Conservation (phyloP, 2,888 invertebrate genomes). For the Ornithoptera priamus region DNA sequence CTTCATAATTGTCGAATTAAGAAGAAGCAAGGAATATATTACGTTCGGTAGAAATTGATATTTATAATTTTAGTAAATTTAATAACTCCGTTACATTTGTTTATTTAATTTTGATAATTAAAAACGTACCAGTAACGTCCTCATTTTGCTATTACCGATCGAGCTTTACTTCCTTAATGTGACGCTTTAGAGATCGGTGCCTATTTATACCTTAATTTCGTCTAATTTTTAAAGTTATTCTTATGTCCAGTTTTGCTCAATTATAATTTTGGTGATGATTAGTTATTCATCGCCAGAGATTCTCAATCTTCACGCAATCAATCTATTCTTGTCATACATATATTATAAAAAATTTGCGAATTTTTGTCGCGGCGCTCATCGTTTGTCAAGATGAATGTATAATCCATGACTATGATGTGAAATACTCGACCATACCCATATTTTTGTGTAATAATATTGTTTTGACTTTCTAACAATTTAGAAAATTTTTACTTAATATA, state of each 20-base stretch:
- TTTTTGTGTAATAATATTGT: neutral
- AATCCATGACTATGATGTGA: too few relatives aligned
- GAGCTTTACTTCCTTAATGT: slow-evolving; percentile 33
- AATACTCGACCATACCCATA: too few relatives aligned
- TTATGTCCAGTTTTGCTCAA: slow-evolving; percentile 33
- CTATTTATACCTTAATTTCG: slow-evolving; percentile 38
- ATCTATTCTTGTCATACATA: slow-evolving; percentile 2
- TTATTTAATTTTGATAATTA: slow-evolving; percentile 2
- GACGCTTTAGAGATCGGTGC: slow-evolving; percentile 31
- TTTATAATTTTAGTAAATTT: too few relatives aligned
- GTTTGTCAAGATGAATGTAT: too few relatives aligned
- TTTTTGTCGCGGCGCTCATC: neutral
- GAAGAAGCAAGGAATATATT: neutral
- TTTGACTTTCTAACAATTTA: neutral
- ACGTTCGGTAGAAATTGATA: neutral
- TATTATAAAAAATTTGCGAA: slow-evolving; percentile 21
- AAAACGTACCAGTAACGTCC: slow-evolving; percentile 34
- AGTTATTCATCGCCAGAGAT: slow-evolving; percentile 27
- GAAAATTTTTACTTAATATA: neutral
- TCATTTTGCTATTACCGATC: slow-evolving; percentile 33
- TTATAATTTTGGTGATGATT: slow-evolving; percentile 30
- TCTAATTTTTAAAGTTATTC: slow-evolving; percentile 34
- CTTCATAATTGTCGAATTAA: slow-evolving; percentile 9
- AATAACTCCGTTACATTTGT: too few relatives aligned
- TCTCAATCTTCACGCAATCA: slow-evolving; percentile 26